Percentiles rank a stretch among this genome's conserved stretches.
Evolutionary conservation across 2,888 invertebrate genomes (phyloP).

Genomic region (Pristionchus japonicus): DNA sequence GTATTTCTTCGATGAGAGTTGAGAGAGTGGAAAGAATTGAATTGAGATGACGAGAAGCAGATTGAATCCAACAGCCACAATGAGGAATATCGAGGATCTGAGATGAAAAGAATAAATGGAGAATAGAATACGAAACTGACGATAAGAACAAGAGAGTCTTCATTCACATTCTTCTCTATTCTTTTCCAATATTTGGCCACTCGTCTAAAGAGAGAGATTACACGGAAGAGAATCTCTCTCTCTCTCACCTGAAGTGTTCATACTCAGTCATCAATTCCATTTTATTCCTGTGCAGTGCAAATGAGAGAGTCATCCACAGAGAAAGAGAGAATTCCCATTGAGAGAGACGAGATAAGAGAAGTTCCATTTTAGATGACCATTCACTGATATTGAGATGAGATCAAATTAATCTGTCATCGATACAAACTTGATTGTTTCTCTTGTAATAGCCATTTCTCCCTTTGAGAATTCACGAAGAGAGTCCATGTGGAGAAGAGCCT

Average conservation of each 20-base stretch:
- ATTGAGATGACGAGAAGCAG: constrained; percentile 51
- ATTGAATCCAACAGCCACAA: constrained; percentile 61
- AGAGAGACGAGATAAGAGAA: not conserved
- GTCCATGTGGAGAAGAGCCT: not conserved
- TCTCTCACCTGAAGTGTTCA: not conserved
- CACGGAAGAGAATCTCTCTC: not conserved
- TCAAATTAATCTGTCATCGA: not conserved
- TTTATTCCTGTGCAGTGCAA: not conserved
- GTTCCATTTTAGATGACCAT: not conserved
- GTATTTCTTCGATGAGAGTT: constrained; percentile 35
- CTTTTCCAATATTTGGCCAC: constrained; percentile 60
- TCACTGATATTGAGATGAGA: not conserved
- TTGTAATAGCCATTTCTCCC: not conserved
- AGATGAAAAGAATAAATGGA: not conserved
- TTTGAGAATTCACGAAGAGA: not conserved
- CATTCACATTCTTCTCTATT: constrained; percentile 52
- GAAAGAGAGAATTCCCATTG: constrained; percentile 19
- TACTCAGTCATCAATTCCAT: not conserved
- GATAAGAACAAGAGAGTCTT: constrained; percentile 53
- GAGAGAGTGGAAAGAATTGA: constrained; percentile 48
- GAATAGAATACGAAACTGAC: not conserved
- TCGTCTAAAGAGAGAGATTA: constrained; percentile 25
- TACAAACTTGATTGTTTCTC: not conserved
- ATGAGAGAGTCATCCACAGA: constrained; percentile 1
- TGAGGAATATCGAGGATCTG: constrained; percentile 64